phyloP scores from a whole-genome alignment of 2,113 vertebrate genomes.

The Crotalus tigris region DNA sequence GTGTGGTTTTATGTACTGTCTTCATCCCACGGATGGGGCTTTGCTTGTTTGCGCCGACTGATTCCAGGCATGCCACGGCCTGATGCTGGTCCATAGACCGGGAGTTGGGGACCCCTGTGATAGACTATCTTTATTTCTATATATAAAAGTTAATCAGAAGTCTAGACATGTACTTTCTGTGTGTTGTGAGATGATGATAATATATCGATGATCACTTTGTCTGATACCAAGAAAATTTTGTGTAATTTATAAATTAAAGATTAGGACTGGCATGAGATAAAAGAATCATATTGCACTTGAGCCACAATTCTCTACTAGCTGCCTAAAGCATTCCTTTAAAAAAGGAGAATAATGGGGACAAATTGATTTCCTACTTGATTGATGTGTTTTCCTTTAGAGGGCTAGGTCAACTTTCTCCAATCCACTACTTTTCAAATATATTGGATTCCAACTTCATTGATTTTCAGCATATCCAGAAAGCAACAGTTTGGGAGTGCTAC shows the following conservation, averaged over 20 bases:
- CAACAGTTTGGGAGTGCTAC: not conserved
- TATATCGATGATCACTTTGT: not conserved
- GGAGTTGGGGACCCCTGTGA: no score
- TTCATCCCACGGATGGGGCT: no score
- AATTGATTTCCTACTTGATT: not conserved
- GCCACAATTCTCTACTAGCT: not conserved
- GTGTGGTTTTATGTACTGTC: no score
- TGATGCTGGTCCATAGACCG: no score
- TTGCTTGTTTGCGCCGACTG: no score
- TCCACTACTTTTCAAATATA: not conserved
- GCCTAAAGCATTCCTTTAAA: not conserved
- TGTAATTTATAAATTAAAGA: not conserved
- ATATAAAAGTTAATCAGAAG: not conserved
- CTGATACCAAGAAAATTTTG: not conserved
- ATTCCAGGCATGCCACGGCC: no score
- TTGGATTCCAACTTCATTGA: not conserved
- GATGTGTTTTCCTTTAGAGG: not conserved
- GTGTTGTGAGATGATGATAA: not conserved
- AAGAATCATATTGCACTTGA: not conserved
- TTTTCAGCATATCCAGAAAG: not conserved
- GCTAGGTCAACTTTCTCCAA: not conserved
- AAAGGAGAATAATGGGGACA: not conserved
- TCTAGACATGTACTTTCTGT: not conserved
- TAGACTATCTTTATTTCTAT: slow-evolving; percentile 42
- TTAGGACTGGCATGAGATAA: not conserved